Conservation (phyloP, 2,888 invertebrate genomes). For the Cheilosia vulpina region DNA sequence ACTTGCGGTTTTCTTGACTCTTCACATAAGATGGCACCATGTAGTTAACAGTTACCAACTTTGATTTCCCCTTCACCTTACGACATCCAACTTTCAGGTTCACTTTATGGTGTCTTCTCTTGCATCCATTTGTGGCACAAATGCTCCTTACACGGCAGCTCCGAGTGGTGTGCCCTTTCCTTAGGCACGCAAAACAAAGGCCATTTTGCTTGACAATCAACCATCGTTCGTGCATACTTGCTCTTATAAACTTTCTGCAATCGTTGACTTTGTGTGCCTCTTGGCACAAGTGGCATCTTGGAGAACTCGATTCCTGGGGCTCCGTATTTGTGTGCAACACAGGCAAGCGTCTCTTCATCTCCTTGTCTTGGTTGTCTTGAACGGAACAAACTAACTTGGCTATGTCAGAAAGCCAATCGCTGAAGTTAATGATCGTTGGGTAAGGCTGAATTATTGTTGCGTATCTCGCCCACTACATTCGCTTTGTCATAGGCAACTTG, state of each 20-base stretch:
- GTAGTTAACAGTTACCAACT: too few relatives aligned
- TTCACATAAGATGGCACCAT: too few relatives aligned
- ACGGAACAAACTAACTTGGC: constrained; percentile 39
- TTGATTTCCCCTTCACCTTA: too few relatives aligned
- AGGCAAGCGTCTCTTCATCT: constrained; percentile 23
- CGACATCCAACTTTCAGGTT: too few relatives aligned
- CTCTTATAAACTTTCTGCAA: constrained; percentile 1
- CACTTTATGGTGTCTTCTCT: too few relatives aligned
- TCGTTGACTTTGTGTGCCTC: background rate
- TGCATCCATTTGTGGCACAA: too few relatives aligned
- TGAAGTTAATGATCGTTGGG: constrained; percentile 16
- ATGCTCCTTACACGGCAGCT: background rate
- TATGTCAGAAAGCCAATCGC: constrained; percentile 14
- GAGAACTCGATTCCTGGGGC: too few relatives aligned
- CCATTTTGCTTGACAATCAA: constrained; percentile 4
- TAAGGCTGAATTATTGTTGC: constrained; percentile 4
- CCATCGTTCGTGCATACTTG: background rate
- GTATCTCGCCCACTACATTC: constrained; percentile 14
- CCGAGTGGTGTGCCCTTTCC: background rate
- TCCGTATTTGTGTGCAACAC: background rate
- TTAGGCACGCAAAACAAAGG: background rate
- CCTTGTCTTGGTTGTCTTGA: constrained; percentile 22
- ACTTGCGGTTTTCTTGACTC: too few relatives aligned
- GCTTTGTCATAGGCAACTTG: constrained; percentile 10
- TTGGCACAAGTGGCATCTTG: too few relatives aligned